Evolutionary conservation across 2,888 invertebrate species (phyloP), one percentile per base, ranked within the genome.

Genomic region (Petrolisthes manimaculis): DNA sequence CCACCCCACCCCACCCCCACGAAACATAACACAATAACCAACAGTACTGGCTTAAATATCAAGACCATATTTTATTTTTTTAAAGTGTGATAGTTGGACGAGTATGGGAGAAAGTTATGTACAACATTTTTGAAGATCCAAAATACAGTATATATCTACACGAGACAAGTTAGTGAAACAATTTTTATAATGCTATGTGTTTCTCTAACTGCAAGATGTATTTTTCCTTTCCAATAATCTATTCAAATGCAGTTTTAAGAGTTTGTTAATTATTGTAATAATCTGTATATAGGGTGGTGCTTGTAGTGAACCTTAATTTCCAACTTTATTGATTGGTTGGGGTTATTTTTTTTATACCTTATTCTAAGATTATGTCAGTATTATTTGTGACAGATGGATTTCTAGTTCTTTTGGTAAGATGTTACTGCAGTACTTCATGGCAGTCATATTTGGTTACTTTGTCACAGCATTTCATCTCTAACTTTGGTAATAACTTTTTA

Each of bases 251-350:
- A 81, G 71, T 71, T n/a, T n/a, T 81, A 75, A 86, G 74, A 80
- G 82, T 86, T 86, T 86, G 80, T 86, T 86, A 86, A 80, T 86
- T 86, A 79, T 81, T 86, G 74, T 86, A 81, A 81, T 87, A 83
- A 77, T 87, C 79, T 87, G 87, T 87, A 87, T 87, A 87, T 87
- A 87, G 87, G 86, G 83, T 87, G 87, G 87, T 87, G 87, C 87
- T 81, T 87, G 21, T 86, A 86, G 74, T 86, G 81, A 82, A 86
- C 82, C 81, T 81, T 82, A 80, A 82, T 67, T 86, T 75, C 51
- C 82, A 53, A 75, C 75, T 81, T 61, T 87, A 51, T 74, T 67
- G 51, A 78, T 87, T 83, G 83, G 82, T 71, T 87, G 69, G 69
- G 77, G 67, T 75, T 75, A 79, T 75, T 75, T 86, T 81, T 37